Base-by-base conservation (phyloP, 2,113 vertebrate species). In the Thymallus thymallus region DNA sequence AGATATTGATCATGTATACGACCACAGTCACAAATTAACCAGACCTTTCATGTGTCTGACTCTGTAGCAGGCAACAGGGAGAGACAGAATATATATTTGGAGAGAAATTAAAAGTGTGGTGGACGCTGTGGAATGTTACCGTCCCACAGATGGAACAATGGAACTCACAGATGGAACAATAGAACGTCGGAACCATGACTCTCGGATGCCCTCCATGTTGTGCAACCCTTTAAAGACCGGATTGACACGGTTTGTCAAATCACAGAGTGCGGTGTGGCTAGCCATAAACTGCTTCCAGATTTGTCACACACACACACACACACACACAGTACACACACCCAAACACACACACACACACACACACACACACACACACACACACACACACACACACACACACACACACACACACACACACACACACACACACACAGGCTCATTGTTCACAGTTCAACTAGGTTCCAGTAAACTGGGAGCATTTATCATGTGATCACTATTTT, bases 261-360 rank as follows among this genome's bases (percentile, higher is more conserved):
- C 90, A 89, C 85, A 85, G 85, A 82, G 85, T 89, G 86, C 86
- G 88, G 82, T 91, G 90, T 20, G 91, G 85, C 83, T 87, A 82
- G 90, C 88, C 84, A 83, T 89, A 91, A 93, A 93, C 84, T 91
- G 87, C 85, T 94, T 92, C 91, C 92, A 93, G 91, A 94, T 91
- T 89, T 88, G 89, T 89, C 88, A 87, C 85, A 90, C 86, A 80
- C n/a, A n/a, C n/a, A n/a, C n/a, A n/a, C n/a, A n/a, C n/a, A n/a
- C n/a, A n/a, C 73, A 77, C 79, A 82, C 66, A 79, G 78, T 56
- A 69, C 32, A 64, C 74, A 74, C 26, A 26, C 26, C n/a, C n/a
- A n/a, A n/a, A n/a, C n/a, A n/a, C n/a, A n/a, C n/a, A n/a, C n/a
- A n/a, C n/a, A n/a, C n/a, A n/a, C n/a, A n/a, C n/a, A n/a, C n/a